Base-by-base conservation (phyloP, 2,797 vertebrate genomes). In the Scleropages formosus region DNA sequence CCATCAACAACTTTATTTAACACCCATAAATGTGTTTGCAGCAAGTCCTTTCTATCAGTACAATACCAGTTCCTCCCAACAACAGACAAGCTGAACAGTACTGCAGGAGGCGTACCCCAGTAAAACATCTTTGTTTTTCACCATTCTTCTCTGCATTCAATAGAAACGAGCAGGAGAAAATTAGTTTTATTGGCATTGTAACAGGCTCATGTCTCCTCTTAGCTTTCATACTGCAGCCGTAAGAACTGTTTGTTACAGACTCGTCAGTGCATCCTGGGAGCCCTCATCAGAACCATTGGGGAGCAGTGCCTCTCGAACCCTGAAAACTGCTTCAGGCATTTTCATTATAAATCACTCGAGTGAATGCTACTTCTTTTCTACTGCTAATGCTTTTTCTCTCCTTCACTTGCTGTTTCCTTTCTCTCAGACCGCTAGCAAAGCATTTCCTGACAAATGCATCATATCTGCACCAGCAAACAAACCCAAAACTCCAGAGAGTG, bases 261-360 rank as follows among this genome's bases (percentile, higher is more conserved):
- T 53, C 80, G 79, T 72, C 68, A 73, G 86, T 89, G 88, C 78
- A 88, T 91, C 85, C 86, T 81, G 86, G 87, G 82, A 51, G 10
- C 16, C 12, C 39, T 8, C 8, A 51, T 63, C 59, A 72, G 68
- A 65, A 9, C 24, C 20, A 53, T 18, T 22, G 79, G 78, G 39
- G 78, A 75, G 64, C 67, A 80, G 84, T 86, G 85, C 77, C 80
- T 89, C 85, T 84, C 65, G 68, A 80, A 86, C 84, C 78, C 82
- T 86, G 88, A 90, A 88, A 88, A 84, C 82, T 83, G 87, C 88
- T 88, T 31, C 4, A 18, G 85, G 85, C 82, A 9, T 81, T 89
- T 90, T 86, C 82, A 88, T 90, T 87, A 89, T 82, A 82, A 89
- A 84, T 39, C 76, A 78, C 81, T 85, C 79, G 81, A 81, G 76